Conservation (phyloP, 92 coral and sea anemone species). For the Pocillopora grandis region DNA sequence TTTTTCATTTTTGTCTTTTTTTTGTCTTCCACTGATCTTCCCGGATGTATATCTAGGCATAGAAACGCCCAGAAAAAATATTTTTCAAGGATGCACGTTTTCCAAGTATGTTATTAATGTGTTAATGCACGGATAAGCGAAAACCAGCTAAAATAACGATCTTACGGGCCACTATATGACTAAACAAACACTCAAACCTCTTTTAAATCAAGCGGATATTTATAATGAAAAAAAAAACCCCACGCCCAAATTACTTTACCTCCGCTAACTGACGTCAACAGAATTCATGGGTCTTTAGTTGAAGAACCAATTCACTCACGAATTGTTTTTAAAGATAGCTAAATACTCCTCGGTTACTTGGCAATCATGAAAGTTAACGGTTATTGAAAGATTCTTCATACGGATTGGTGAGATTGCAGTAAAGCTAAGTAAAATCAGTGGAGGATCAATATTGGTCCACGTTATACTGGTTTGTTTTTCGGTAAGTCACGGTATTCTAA, state of each 20-base stretch:
- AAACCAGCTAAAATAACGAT: slow-evolving; percentile 16
- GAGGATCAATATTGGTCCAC: slow-evolving; percentile 3
- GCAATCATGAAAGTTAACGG: too few relatives aligned
- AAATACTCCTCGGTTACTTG: too few relatives aligned
- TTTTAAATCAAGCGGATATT: slow-evolving; percentile 23
- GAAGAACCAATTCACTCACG: too few relatives aligned
- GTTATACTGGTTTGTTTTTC: slow-evolving; percentile 37
- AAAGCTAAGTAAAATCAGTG: slow-evolving; percentile 9
- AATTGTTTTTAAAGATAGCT: too few relatives aligned
- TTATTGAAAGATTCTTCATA: too few relatives aligned
- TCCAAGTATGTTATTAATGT: background rate
- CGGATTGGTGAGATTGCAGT: background rate
- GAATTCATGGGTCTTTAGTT: too few relatives aligned
- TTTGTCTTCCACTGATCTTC: too few relatives aligned
- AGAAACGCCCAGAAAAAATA: too few relatives aligned
- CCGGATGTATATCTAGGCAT: background rate
- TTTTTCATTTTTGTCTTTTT: background rate
- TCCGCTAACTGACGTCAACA: background rate
- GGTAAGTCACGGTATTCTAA: slow-evolving; percentile 25
- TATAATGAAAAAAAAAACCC: slow-evolving; percentile 9
- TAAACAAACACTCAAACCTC: slow-evolving; percentile 48
- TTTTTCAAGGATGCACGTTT: background rate
- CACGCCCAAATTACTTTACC: slow-evolving; percentile 4
- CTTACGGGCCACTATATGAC: slow-evolving; percentile 32
- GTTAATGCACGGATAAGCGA: background rate